Evolutionary conservation across 2,888 invertebrate genomes (phyloP).

Genomic region (Drosophila melanosoma): DNA sequence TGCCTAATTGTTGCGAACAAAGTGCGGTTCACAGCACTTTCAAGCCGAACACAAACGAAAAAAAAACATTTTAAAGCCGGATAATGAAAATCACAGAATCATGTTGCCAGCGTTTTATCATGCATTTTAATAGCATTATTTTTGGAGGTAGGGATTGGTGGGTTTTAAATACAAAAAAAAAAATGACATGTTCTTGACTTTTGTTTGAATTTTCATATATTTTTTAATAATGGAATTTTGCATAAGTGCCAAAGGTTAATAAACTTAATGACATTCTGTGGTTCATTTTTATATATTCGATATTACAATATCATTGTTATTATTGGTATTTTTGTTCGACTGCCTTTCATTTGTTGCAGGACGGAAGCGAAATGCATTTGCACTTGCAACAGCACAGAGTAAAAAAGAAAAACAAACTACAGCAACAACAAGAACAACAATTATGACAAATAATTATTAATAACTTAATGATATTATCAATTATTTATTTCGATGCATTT

Average conservation of each 20-base stretch:
- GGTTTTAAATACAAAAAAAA: not conserved
- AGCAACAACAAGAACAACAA: conserved; percentile 10
- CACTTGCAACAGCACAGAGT: not conserved
- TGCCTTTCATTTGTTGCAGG: conserved; percentile 1
- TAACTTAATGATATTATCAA: conserved; percentile 75
- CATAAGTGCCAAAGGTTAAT: conserved; percentile 71
- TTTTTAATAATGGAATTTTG: conserved; percentile 41
- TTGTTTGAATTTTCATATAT: conserved; percentile 55
- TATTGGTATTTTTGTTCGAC: conserved; percentile 11
- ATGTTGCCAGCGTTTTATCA: conserved; percentile 31
- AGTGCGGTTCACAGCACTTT: conserved; percentile 41
- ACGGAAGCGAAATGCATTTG: conserved; percentile 15
- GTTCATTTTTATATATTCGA: conserved; percentile 35
- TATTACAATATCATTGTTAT: conserved; percentile 27
- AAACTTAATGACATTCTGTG: conserved; percentile 66
- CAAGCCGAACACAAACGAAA: conserved; percentile 53
- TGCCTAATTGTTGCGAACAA: conserved; percentile 76
- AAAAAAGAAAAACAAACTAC: not conserved
- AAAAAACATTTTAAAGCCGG: conserved; percentile 61
- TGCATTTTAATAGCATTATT: conserved; percentile 45
- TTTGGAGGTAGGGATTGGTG: not conserved
- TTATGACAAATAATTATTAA: conserved; percentile 77
- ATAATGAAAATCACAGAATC: conserved; percentile 67
- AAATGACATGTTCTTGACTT: conserved; percentile 1
- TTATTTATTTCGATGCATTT: conserved; percentile 60